A percentile compares a stretch with the other conserved stretches of the same genome.
Evolutionary conservation across 1,140 invertebrate species (phyloP).

Genomic region (Lucilia sericata): DNA sequence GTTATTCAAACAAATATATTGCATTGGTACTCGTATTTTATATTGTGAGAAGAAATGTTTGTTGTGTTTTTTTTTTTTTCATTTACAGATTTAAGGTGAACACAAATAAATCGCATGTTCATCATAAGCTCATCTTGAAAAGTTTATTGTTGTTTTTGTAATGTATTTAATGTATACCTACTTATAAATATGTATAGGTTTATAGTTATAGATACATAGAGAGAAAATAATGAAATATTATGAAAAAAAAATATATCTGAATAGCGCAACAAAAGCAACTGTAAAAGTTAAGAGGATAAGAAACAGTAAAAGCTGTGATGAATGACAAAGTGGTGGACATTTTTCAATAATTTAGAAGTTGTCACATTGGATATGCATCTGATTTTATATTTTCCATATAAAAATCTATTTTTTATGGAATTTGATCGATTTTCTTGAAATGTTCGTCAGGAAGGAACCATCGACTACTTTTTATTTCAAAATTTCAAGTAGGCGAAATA

Average conservation of each 20-base stretch:
- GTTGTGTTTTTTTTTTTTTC: not conserved
- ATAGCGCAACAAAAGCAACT: conserved; percentile 15
- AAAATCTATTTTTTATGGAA: no score
- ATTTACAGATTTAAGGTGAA: not conserved
- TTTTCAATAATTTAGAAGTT: no score
- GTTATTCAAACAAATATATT: not conserved
- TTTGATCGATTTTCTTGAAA: no score
- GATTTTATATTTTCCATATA: no score
- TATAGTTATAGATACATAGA: not conserved
- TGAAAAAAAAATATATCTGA: not conserved
- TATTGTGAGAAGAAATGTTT: conserved; percentile 27
- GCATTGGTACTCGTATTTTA: not conserved
- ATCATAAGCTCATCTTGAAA: conserved; percentile 22
- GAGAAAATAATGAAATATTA: not conserved
- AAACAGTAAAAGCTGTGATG: not conserved
- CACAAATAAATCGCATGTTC: conserved; percentile 29
- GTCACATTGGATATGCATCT: no score
- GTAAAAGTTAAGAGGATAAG: not conserved
- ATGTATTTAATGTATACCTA: not conserved
- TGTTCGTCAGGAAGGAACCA: no score
- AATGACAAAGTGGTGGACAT: no score
- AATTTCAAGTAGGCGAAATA: no score
- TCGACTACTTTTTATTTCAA: no score
- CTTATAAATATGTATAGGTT: not conserved
- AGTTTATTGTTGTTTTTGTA: not conserved